Percentiles rank a stretch among this genome's conserved stretches.
Conservation (phyloP, 2,797 vertebrate genomes). For the Caiman crocodilus region DNA sequence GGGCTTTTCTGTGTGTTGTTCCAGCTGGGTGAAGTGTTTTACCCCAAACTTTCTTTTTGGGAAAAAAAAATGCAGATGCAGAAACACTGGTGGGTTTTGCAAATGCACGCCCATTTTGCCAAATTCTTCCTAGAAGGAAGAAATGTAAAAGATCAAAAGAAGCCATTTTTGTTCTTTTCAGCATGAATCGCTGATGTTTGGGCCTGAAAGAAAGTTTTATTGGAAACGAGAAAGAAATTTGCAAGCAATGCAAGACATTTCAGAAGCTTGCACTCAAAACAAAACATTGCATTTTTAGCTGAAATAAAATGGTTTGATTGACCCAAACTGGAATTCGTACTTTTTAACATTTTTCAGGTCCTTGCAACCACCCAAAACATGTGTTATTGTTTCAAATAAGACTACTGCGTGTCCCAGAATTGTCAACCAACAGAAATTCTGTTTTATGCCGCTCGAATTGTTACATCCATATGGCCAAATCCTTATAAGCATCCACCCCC, state of each 20-base stretch:
- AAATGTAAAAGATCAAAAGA: not conserved
- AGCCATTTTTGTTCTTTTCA: not conserved
- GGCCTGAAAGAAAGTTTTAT: too few species aligned
- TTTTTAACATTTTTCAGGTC: constrained; percentile 7
- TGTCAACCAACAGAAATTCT: not conserved
- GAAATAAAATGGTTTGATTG: constrained; percentile 3
- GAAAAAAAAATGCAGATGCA: not conserved
- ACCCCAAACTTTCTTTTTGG: not conserved
- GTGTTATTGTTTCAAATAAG: too few species aligned
- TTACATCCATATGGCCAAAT: not conserved
- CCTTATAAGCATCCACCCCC: not conserved
- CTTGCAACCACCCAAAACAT: too few species aligned
- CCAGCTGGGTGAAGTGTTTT: not conserved
- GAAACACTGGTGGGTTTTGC: not conserved
- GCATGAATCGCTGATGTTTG: too few species aligned
- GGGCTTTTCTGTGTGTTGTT: constrained; percentile 4
- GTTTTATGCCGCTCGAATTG: not conserved
- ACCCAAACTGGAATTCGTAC: constrained; percentile 1
- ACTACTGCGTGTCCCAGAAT: not conserved
- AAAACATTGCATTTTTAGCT: not conserved
- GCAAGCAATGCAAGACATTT: not conserved
- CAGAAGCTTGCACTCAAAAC: not conserved
- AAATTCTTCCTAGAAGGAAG: not conserved
- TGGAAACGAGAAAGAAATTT: too few species aligned
- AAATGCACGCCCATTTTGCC: fast-evolving